Conservation (phyloP, 2,113 vertebrate species). For the Notechis scutatus region DNA sequence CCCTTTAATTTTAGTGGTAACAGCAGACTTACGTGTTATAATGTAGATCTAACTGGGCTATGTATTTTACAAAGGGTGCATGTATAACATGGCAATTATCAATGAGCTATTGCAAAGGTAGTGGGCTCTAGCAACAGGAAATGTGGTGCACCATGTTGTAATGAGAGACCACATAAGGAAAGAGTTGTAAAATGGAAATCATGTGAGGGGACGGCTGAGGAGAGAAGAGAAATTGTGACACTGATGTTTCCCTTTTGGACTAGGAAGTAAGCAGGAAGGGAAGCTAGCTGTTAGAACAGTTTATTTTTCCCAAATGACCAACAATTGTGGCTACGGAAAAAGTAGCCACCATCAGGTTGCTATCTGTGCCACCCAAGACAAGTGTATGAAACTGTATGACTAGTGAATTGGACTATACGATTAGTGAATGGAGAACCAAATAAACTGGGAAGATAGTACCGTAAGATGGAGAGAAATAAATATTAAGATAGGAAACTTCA, state of each 20-base stretch:
- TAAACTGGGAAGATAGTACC: neutral
- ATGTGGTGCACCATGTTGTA: neutral
- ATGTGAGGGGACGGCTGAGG: neutral
- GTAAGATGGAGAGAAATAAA: neutral
- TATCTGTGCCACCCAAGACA: neutral
- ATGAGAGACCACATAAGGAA: neutral
- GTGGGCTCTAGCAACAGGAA: neutral
- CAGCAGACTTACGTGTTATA: neutral
- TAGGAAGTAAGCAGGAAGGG: neutral
- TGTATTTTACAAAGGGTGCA: neutral
- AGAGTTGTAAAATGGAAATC: neutral
- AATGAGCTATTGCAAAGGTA: neutral
- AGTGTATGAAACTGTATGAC: neutral
- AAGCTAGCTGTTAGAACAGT: neutral
- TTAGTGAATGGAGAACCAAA: neutral
- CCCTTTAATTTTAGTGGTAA: neutral
- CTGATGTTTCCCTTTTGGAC: neutral
- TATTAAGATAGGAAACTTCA: neutral
- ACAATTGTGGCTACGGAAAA: neutral
- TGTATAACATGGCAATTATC: neutral
- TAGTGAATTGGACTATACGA: neutral
- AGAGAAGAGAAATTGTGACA: neutral
- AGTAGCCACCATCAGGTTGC: neutral
- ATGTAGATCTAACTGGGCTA: neutral
- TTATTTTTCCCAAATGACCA: neutral